Evolutionary conservation across 2,113 vertebrate species (phyloP).

Genomic region (Halcyon malimbica): DNA sequence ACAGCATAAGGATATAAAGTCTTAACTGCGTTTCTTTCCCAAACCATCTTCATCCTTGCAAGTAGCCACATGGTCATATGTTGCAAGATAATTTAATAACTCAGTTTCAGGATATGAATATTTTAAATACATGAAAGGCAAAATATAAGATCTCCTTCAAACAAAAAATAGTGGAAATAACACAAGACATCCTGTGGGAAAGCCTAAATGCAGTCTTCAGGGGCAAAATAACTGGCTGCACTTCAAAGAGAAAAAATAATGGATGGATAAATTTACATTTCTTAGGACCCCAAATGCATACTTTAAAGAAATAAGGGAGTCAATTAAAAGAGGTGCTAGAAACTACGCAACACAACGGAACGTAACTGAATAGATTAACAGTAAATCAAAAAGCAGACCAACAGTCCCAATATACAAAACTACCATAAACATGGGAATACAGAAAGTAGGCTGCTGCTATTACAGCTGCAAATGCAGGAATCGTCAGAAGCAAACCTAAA

Average conservation of each 20-base stretch:
- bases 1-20: background rate
- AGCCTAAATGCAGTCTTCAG: slow-evolving; percentile 19
- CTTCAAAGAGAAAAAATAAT: slow-evolving; percentile 63
- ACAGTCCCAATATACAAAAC: background rate
- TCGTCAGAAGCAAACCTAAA: background rate
- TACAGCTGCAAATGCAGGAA: slow-evolving; percentile 6
- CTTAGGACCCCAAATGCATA: slow-evolving; percentile 23
- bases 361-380: slow-evolving; percentile 51
- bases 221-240: slow-evolving; percentile 43
- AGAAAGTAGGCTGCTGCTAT: slow-evolving; percentile 31
- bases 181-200: slow-evolving; percentile 31
- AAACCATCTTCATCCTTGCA: background rate
- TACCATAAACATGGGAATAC: slow-evolving; percentile 18
- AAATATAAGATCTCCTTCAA: slow-evolving; percentile 14
- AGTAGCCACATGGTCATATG: background rate
- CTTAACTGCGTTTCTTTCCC: background rate
- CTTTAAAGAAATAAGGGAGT: slow-evolving; percentile 42
- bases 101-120: slow-evolving; percentile 15
- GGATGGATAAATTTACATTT: slow-evolving; percentile 43
- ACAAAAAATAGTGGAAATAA: slow-evolving; percentile 27
- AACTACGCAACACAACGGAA: slow-evolving; percentile 36
- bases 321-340: slow-evolving; percentile 53
- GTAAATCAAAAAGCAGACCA: slow-evolving; percentile 31
- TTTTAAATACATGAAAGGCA: slow-evolving; percentile 39
- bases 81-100: slow-evolving; percentile 15